Percentiles rank a stretch among this genome's conserved stretches.
Evolutionary conservation across 53 echinoderm and acorn worm species (phyloP).

Genomic region (Holothuria scabra): DNA sequence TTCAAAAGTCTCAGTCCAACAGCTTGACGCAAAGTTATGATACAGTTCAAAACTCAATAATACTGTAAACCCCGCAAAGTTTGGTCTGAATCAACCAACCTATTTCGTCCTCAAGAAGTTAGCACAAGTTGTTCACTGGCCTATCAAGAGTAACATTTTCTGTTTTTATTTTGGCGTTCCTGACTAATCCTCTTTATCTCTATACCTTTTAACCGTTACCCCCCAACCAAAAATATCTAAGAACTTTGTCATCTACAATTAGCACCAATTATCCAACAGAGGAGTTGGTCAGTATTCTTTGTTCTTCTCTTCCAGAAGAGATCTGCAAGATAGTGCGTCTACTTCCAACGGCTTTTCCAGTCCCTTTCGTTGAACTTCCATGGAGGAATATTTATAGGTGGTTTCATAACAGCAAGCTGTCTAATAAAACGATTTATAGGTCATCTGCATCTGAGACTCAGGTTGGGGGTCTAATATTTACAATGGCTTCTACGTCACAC

Average conservation of each 20-base stretch:
- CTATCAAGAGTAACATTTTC: conserved; percentile 10
- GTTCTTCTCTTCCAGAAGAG: conserved; percentile 61
- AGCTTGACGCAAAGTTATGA: too few relatives aligned
- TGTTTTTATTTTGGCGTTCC: conserved; percentile 42
- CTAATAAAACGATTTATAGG: conserved; percentile 57
- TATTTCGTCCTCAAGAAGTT: too few relatives aligned
- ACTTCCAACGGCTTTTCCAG: conserved; percentile 44
- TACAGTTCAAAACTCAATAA: too few relatives aligned
- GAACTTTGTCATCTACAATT: conserved; percentile 52
- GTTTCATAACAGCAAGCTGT: conserved; percentile 50
- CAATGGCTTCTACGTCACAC: conserved; percentile 69
- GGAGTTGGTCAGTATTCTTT: conserved; percentile 53
- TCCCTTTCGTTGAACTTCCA: conserved; percentile 50
- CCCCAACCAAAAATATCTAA: not conserved
- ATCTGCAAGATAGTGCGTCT: conserved; percentile 60
- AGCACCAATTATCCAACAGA: conserved; percentile 54
- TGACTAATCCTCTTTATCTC: not conserved
- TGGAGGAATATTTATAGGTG: conserved; percentile 11
- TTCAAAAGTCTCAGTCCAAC: too few relatives aligned
- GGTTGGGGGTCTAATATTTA: conserved; percentile 67
- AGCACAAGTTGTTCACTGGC: too few relatives aligned
- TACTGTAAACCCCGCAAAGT: too few relatives aligned
- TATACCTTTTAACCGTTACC: not conserved
- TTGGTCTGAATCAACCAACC: too few relatives aligned
- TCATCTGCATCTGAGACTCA: conserved; percentile 49